Evolutionary conservation across 1,140 invertebrate genomes (phyloP), one percentile per base, ranked within the genome.

Genomic region (Phthorimaea operculella): DNA sequence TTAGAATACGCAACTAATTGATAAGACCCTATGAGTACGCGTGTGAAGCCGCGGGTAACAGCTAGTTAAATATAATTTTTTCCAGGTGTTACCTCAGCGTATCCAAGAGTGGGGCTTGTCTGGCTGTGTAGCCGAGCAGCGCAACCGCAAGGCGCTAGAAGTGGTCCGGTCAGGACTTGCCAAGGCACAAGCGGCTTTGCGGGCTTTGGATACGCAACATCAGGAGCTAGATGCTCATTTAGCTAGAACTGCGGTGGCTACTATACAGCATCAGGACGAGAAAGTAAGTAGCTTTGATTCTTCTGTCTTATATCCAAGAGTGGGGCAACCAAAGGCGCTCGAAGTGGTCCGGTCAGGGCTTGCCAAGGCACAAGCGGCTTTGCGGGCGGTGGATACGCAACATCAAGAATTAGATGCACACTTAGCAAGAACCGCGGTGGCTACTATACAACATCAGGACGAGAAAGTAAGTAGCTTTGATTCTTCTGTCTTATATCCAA

Each of bases 21-120:
- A n/a, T n/a, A n/a, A n/a, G n/a, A n/a, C n/a, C n/a, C n/a, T n/a
- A n/a, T n/a, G n/a, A n/a, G n/a, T n/a, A n/a, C n/a, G n/a, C n/a
- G n/a, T n/a, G n/a, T n/a, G n/a, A n/a, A n/a, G n/a, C n/a, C n/a
- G n/a, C n/a, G n/a, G n/a, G n/a, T n/a, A n/a, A n/a, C n/a, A n/a
- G n/a, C n/a, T n/a, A n/a, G n/a, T n/a, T n/a, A 28, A 28, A 28
- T 28, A 28, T 4, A 28, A 28, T 28, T 4, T 28, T 16, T 16
- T 14, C 6, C 77, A 93, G 87, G 90, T 95, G 6, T 75, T 99
- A 14, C 97, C 97, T 0, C 93, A 95, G 66, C 88, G 96, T 12
- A 93, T 98, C 57, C 95, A 97, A 77, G 95, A 98, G 71, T 98
- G 96, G 96, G 92, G 93, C 34, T 87, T 95, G n/a, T 93, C 93